phyloP scores from a whole-genome alignment of 2,797 vertebrate species.

The Tangara arthus region DNA sequence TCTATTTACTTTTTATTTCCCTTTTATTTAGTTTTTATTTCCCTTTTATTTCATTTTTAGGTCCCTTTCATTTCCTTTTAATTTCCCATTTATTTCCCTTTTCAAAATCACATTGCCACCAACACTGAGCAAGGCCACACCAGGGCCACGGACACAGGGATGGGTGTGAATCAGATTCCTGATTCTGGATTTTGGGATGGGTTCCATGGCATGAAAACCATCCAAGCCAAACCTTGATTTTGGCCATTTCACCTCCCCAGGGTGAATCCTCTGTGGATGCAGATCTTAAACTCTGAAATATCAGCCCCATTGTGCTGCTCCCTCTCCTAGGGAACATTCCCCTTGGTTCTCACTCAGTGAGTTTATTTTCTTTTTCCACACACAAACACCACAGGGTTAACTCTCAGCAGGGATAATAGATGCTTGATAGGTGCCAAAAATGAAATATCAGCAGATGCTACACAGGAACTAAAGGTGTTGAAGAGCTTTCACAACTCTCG shows the following conservation, averaged over 20 bases:
- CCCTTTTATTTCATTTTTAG: too few relatives aligned
- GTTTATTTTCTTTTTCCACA: background rate
- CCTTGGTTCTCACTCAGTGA: background rate
- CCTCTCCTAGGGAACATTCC: background rate
- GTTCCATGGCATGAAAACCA: background rate
- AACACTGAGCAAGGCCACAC: fast-evolving
- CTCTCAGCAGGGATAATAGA: background rate
- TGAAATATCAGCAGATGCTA: background rate
- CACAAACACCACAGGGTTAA: background rate
- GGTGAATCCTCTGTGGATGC: background rate
- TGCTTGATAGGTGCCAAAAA: background rate
- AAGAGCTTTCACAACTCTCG: background rate
- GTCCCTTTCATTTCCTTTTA: too few relatives aligned
- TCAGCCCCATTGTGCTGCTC: background rate
- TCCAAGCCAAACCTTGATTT: background rate
- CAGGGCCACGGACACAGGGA: fast-evolving
- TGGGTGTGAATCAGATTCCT: background rate
- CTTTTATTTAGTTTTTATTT: too few relatives aligned
- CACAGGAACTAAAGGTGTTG: background rate
- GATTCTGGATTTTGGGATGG: fast-evolving
- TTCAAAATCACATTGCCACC: background rate
- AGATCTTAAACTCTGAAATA: background rate
- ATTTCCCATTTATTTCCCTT: background rate
- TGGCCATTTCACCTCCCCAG: background rate
- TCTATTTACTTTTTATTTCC: too few relatives aligned